These are phyloP conservation scores for Euwallacea fornicatus DNA, from an alignment of 1,140 invertebrate species.

Conservation along the genomic window DNA sequence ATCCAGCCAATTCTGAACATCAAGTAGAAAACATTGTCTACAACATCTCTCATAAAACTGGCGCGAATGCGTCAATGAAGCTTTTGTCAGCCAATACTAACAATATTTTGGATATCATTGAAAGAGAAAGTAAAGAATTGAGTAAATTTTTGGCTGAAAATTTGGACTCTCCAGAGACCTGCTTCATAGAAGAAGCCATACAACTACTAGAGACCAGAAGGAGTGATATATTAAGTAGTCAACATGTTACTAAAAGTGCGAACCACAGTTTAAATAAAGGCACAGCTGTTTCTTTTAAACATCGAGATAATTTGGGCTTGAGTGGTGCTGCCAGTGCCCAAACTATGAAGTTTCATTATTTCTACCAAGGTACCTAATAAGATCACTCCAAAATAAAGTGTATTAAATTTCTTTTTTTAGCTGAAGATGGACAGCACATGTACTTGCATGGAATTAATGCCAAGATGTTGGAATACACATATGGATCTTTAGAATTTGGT, in stretches of 20 bases:
- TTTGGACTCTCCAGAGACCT: slow-evolving; percentile 76
- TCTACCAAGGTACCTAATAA: slow-evolving; percentile 75
- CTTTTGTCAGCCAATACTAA: slow-evolving; percentile 69
- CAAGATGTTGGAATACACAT: slow-evolving; percentile 84
- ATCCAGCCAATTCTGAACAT: slow-evolving; percentile 59
- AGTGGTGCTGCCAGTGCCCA: neutral
- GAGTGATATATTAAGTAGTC: neutral
- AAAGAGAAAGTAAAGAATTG: slow-evolving; percentile 72
- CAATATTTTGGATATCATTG: slow-evolving; percentile 70
- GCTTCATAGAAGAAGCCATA: slow-evolving; percentile 83
- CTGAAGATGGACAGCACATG: slow-evolving; percentile 87
- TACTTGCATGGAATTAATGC: slow-evolving; percentile 91
- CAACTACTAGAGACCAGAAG: slow-evolving; percentile 59
- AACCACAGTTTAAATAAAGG: neutral
- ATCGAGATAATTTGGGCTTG: no score
- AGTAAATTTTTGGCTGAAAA: slow-evolving; percentile 64
- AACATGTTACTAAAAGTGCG: neutral
- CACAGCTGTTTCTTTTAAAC: neutral
- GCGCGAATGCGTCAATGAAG: slow-evolving; percentile 67
- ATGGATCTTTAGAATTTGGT: slow-evolving; percentile 77
- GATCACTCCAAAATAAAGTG: neutral
- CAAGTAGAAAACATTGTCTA: slow-evolving; percentile 47
- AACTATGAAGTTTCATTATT: slow-evolving; percentile 59
- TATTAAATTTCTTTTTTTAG: slow-evolving; percentile 54
- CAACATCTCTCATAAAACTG: slow-evolving; percentile 56